phyloP scores from a whole-genome alignment of 2,113 vertebrate species.

The Lepidothrix coronata region DNA sequence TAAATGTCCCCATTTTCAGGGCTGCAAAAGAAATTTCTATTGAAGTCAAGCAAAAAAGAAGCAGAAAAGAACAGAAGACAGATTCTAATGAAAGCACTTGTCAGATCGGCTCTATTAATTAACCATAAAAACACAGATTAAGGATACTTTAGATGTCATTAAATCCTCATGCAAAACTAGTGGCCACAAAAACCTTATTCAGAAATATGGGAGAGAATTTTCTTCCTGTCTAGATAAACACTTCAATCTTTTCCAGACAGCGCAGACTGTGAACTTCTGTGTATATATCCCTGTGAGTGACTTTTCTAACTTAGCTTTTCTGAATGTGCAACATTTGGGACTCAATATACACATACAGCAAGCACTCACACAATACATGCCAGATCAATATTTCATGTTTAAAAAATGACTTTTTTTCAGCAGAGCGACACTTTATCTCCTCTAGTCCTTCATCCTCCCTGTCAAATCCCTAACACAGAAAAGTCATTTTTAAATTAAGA shows the following conservation, averaged over 20 bases:
- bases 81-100: not conserved
- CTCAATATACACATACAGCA: conserved; percentile 10
- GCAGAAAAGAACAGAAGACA: not conserved
- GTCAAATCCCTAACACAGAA: conserved; percentile 42
- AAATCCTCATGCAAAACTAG: not conserved
- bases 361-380: not conserved
- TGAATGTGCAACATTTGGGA: conserved; percentile 13
- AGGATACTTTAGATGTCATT: not conserved
- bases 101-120: conserved; percentile 39
- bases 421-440: conserved; percentile 11
- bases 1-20: not conserved
- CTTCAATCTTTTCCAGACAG: not conserved
- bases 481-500: conserved; percentile 56
- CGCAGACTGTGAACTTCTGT: not conserved
- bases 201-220: not conserved
- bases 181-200: not conserved
- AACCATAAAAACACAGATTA: conserved; percentile 47
- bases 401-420: conserved; percentile 38
- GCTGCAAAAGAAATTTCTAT: not conserved
- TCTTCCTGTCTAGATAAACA: not conserved
- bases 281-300: not conserved
- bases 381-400: conserved; percentile 67
- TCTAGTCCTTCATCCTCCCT: conserved; percentile 17
- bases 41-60: not conserved
- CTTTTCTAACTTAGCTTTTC: conserved; percentile 54